These are phyloP conservation scores for Yponomeuta sedellus DNA, from an alignment of 2,888 invertebrate species.

Conservation along the genomic window DNA sequence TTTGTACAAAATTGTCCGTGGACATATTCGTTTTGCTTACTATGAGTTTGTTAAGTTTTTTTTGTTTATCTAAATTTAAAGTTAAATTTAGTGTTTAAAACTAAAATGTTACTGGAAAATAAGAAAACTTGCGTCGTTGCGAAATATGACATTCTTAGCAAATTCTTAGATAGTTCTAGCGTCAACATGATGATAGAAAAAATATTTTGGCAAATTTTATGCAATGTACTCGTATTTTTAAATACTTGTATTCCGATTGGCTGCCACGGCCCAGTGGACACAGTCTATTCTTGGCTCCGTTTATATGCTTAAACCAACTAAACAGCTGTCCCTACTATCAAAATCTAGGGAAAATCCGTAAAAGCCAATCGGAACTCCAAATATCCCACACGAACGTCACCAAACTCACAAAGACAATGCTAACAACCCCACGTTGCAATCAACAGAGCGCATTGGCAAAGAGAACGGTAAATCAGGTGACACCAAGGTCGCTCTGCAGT, in stretches of 20 bases:
- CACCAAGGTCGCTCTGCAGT: slow-evolving; percentile 81
- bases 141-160: background rate
- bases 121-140: background rate
- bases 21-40: background rate
- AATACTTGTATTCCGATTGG: background rate
- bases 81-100: background rate
- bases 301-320: too few relatives aligned
- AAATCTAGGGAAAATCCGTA: background rate
- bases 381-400: slow-evolving; percentile 23
- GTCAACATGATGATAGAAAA: background rate
- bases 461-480: slow-evolving; percentile 74
- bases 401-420: slow-evolving; percentile 39
- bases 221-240: background rate
- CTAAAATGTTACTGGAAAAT: background rate
- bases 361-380: background rate
- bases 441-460: slow-evolving; percentile 73
- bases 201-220: background rate
- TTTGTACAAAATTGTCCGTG: background rate
- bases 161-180: background rate
- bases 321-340: too few relatives aligned
- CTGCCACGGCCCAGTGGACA: too few relatives aligned
- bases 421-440: slow-evolving; percentile 32
- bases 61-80: background rate
- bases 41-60: background rate
- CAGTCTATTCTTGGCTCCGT: too few relatives aligned